Evolutionary conservation across 2,888 invertebrate species (phyloP).

Genomic region (Aleiodes testaceus): DNA sequence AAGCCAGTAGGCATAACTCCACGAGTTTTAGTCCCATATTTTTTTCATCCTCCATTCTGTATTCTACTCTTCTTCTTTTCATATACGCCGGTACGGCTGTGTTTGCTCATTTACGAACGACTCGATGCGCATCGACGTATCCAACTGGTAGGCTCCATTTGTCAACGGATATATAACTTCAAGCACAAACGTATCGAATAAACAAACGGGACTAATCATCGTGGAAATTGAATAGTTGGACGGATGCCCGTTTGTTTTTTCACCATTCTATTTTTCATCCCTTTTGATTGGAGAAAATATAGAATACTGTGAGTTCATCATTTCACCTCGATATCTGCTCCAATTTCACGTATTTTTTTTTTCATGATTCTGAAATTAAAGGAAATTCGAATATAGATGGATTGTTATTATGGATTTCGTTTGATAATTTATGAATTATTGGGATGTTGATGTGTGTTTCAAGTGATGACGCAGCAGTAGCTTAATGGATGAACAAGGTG

Average conservation of each 20-base stretch:
- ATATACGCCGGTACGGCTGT: constrained; percentile 14
- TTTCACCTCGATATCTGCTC: no score
- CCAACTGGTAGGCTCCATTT: constrained; percentile 17
- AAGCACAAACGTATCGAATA: constrained; percentile 30
- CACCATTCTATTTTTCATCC: not conserved
- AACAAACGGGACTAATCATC: constrained; percentile 37
- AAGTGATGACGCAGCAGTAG: no score
- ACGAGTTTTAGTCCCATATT: not conserved
- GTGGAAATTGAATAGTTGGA: constrained; percentile 34
- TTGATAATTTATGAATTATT: no score
- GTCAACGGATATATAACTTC: constrained; percentile 15
- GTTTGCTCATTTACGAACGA: constrained; percentile 26
- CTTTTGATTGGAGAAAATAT: not conserved
- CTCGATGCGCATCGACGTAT: constrained; percentile 15
- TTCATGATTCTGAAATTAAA: no score
- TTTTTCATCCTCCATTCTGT: constrained; percentile 1
- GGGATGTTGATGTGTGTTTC: no score
- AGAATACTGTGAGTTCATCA: no score
- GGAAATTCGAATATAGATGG: no score
- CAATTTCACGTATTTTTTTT: no score
- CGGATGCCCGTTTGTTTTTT: not conserved
- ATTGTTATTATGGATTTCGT: no score
- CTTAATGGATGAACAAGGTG: no score
- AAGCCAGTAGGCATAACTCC: constrained; percentile 16
- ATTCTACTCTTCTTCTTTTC: constrained; percentile 1